Evolutionary conservation across 2,797 vertebrate species (phyloP), one percentile per base, ranked within the genome.

Genomic region (Sciurus carolinensis): DNA sequence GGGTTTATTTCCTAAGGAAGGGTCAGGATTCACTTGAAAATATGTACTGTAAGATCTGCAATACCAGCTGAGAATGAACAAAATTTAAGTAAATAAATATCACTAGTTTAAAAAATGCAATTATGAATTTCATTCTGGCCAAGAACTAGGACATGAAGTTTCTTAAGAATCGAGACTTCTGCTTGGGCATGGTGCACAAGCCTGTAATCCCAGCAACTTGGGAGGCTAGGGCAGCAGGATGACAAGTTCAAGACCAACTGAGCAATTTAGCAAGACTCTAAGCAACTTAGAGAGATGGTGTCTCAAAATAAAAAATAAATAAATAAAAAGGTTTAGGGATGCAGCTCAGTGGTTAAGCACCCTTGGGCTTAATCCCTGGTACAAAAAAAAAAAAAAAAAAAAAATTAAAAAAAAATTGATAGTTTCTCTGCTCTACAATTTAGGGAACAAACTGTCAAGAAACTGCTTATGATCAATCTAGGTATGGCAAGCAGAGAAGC

Each of bases 11-110:
- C 30, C 30, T 83, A 26, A 90, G 44, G 20, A 77, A 87, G 15
- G 24, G 12, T 54, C 36, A 81, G 5, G 54, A 71, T 87, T 73
- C 20, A 90, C 1, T 26, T 75, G 64, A 81, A 79, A 83, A 47
- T 82, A 52, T 50, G 80, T 22, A 83, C 2, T 59, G 5, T 81
- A 83, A 80, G 24, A 71, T 57, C 22, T 24, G 47, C 26, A 59
- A 39, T 42, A 13, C 11, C 26, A 87, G 24, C 39, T 85, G 36
- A 69, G 47, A 88, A 69, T 18, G 20, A 80, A 73, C 11, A 94
- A 77, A 83, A 39, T 59, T 12, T 79, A 82, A 79, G 33, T 62
- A 77, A 91, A 85, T 59, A 94, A 79, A 79, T 83, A 12, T 44
- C 30, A 39, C 14, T 67, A 67, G 11, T 36, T 50, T 50, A 50